Percentiles rank a stretch among this genome's conserved stretches.
phyloP scores from a whole-genome alignment of 2,797 vertebrate species.

The Enteromius afrohamiltoni region DNA sequence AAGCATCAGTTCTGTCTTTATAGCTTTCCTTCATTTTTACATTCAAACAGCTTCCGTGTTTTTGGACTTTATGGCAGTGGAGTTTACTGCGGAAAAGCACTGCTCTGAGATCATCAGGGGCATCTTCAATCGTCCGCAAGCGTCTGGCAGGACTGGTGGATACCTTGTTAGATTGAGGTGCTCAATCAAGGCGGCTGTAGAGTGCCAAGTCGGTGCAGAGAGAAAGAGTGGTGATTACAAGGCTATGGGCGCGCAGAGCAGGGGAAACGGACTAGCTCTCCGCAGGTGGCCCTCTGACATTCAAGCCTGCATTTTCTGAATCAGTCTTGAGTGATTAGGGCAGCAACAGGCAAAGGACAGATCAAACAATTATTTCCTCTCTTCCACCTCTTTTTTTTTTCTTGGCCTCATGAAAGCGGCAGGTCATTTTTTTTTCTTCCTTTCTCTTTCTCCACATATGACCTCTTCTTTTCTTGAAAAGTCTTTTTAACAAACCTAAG shows the following conservation, averaged over 20 bases:
- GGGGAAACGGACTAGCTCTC: conserved; percentile 94
- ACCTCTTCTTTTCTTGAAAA: conserved; percentile 64
- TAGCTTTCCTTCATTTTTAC: conserved; percentile 23
- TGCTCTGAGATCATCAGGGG: conserved; percentile 92
- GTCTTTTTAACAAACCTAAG: not conserved
- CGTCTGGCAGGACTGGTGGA: conserved; percentile 90
- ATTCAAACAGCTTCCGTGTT: conserved; percentile 51
- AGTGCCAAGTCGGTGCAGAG: conserved; percentile 91
- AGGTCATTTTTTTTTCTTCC: conserved; percentile 42
- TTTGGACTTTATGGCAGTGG: conserved; percentile 58
- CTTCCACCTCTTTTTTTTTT: conserved; percentile 69
- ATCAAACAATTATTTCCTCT: conserved; percentile 96
- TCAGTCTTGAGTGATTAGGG: conserved; percentile 99
- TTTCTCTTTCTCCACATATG: conserved; percentile 55
- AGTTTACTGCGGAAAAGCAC: conserved; percentile 79
- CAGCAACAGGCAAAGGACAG: conserved; percentile 91
- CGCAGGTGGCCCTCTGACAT: conserved; percentile 98
- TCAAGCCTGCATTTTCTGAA: conserved; percentile 99
- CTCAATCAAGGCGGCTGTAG: conserved; percentile 98
- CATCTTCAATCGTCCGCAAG: conserved; percentile 88
- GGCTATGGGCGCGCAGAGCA: conserved; percentile 89
- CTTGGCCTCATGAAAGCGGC: conserved; percentile 53
- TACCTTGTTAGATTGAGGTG: conserved; percentile 99
- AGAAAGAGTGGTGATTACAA: conserved; percentile 99
- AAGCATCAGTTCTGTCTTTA: not conserved